Evolutionary conservation across 2,113 vertebrate species (phyloP).

Genomic region (Eptatretus burgeri): DNA sequence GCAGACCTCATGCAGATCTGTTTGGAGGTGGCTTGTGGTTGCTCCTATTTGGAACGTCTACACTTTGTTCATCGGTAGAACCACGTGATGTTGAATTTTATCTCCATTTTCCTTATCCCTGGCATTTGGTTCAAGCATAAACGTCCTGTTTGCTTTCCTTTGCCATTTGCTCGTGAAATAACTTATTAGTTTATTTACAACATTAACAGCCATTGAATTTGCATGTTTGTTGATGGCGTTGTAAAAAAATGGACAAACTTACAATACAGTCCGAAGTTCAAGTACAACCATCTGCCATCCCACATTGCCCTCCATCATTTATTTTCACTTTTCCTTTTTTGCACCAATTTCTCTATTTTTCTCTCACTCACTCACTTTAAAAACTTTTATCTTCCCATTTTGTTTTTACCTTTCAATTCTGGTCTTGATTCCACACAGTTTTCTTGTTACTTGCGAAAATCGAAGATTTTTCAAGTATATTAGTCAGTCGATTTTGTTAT

Average conservation of each 20-base stretch:
- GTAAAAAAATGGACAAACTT: neutral
- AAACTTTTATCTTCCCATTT: too few species aligned
- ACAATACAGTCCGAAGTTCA: too few species aligned
- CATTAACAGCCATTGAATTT: neutral
- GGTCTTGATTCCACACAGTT: too few species aligned
- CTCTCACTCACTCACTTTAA: too few species aligned
- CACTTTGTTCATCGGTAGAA: slow-evolving; percentile 33
- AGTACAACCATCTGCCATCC: too few species aligned
- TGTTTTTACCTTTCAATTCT: too few species aligned
- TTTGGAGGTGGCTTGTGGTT: slow-evolving; percentile 27
- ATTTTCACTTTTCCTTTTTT: too few species aligned
- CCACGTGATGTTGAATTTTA: neutral
- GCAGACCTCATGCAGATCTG: slow-evolving; percentile 22
- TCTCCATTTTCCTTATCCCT: neutral
- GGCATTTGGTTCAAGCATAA: neutral
- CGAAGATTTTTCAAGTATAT: too few species aligned
- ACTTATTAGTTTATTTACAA: neutral
- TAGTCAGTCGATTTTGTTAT: too few species aligned
- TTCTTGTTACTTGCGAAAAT: too few species aligned
- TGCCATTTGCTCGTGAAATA: neutral
- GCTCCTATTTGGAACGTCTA: slow-evolving; percentile 28
- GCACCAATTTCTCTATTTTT: too few species aligned
- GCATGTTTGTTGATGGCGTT: neutral
- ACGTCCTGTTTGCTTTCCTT: neutral
- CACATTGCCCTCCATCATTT: too few species aligned